Evolutionary conservation across 2,888 invertebrate species (phyloP), one percentile per base, ranked within the genome.

Genomic region (Stenotaenia linearis): DNA sequence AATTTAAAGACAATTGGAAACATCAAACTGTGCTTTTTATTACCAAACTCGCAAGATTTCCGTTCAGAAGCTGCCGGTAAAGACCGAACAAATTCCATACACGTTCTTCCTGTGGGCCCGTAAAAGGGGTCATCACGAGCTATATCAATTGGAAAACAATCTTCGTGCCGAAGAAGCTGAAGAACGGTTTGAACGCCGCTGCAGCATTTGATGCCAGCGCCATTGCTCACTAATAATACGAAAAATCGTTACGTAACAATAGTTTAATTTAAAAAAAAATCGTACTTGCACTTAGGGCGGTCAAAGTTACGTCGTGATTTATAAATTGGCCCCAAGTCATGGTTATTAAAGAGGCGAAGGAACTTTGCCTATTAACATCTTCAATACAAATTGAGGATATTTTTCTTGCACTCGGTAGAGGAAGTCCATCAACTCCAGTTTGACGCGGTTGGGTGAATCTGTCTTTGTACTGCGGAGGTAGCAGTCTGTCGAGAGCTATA

Each of bases 91-190:
- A 86, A 87, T 80, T 86, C 85, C 85, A 87, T 85, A 81, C 87
- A 87, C 15, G 82, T 83, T 0, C 89, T 89, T 23, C 90, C 89
- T 56, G 88, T 87, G 7, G 87, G 85, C 0, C 86, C 84, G 82
- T 90, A 91, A 75, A 89, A 88, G 0, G 87, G 85, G 84, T 93
- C 93, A 0, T 89, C 85, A 0, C 87, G 85, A 0, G 90, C 89
- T 12, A 91, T 88, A 0, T 85, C 80, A 77, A 93, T 91, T 0
- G 92, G 91, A 81, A 91, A 89, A 82, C 93, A 93, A 0, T 91
- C 91, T 80, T 89, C 90, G 83, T 91, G 90, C 81, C 81, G 77
- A 7, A 82, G 80, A 21, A 82, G 75, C 89, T 61, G 81, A 25
- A 80, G 74, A n/a, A 69, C 78, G 15, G 78, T 69, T 50, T 78